Percentiles rank a stretch among this genome's conserved stretches.
phyloP scores from a whole-genome alignment of 2,888 invertebrate genomes.

The Gymnoscelis rufifasciata region DNA sequence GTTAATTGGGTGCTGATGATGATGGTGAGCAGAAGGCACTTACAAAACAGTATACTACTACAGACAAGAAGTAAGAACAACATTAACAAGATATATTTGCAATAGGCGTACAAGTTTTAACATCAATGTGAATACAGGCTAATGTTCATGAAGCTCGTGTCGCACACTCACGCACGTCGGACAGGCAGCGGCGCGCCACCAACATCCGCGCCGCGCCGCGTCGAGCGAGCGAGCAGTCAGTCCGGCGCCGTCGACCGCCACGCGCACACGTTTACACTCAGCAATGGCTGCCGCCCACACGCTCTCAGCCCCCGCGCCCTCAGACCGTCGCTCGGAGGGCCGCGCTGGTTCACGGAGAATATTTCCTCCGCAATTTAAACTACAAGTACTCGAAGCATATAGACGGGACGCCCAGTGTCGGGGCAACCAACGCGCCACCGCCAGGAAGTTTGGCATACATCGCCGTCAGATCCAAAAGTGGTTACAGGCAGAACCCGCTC shows the following conservation, averaged over 20 bases:
- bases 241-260: conserved; percentile 73
- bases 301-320: conserved; percentile 67
- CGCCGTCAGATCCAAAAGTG: conserved; percentile 94
- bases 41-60: too few species aligned
- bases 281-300: conserved; percentile 72
- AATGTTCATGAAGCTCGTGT: conserved; percentile 67
- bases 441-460: conserved; percentile 93
- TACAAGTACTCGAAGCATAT: conserved; percentile 93
- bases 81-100: too few species aligned
- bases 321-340: conserved; percentile 74
- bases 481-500: conserved; percentile 90
- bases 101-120: too few species aligned
- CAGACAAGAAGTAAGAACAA: too few species aligned
- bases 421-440: conserved; percentile 93
- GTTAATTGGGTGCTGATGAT: too few species aligned
- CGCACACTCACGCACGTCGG: conserved; percentile 69
- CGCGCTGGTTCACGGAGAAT: conserved; percentile 90
- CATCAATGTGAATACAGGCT: conserved; percentile 39
- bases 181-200: conserved; percentile 74
- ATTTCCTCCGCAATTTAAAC: conserved; percentile 92
- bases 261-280: conserved; percentile 59
- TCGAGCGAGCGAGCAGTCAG: conserved; percentile 67
- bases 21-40: too few species aligned
- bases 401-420: conserved; percentile 91
- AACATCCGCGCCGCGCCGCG: conserved; percentile 65